These are phyloP conservation scores for Acleris holmiana DNA, from an alignment of 2,888 invertebrate species.

Conservation along the genomic window DNA sequence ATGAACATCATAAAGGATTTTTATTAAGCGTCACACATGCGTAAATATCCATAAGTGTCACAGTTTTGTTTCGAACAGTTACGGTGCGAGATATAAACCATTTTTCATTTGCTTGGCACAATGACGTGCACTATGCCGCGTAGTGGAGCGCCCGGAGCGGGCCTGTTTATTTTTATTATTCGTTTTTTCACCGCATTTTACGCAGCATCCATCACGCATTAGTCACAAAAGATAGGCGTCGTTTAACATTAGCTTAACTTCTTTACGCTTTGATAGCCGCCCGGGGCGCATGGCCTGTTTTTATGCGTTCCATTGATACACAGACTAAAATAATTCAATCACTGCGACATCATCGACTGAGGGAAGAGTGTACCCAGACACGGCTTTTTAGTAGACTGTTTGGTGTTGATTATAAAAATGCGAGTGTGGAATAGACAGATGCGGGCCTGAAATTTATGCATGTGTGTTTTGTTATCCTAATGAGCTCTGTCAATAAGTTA, in stretches of 20 bases:
- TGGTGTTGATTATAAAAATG: constrained; percentile 62
- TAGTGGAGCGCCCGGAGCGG: constrained; percentile 62
- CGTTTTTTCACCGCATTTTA: constrained; percentile 65
- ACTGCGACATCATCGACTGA: constrained; percentile 54
- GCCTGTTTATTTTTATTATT: constrained; percentile 68
- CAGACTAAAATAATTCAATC: constrained; percentile 63
- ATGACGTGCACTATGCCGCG: constrained; percentile 58
- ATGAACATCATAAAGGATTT: constrained; percentile 34
- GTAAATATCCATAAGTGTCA: constrained; percentile 71
- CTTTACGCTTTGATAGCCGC: constrained; percentile 81
- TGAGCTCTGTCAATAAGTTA: constrained; percentile 78
- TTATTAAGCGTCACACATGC: constrained; percentile 44
- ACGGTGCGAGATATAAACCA: constrained; percentile 62
- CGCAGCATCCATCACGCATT: constrained; percentile 77
- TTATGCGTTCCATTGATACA: constrained; percentile 50
- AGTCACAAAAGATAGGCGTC: constrained; percentile 82
- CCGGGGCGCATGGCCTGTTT: constrained; percentile 57
- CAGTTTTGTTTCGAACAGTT: constrained; percentile 54
- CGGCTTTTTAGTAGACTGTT: constrained; percentile 58
- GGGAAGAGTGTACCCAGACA: constrained; percentile 57
- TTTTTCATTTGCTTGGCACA: constrained; percentile 67
- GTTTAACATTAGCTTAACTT: constrained; percentile 83
- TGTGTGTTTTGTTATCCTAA: constrained; percentile 81
- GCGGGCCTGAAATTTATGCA: constrained; percentile 64
- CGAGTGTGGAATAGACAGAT: constrained; percentile 65